These are phyloP conservation scores for Colostygia pectinataria DNA, from an alignment of 2,888 invertebrate genomes.

Conservation along the genomic window DNA sequence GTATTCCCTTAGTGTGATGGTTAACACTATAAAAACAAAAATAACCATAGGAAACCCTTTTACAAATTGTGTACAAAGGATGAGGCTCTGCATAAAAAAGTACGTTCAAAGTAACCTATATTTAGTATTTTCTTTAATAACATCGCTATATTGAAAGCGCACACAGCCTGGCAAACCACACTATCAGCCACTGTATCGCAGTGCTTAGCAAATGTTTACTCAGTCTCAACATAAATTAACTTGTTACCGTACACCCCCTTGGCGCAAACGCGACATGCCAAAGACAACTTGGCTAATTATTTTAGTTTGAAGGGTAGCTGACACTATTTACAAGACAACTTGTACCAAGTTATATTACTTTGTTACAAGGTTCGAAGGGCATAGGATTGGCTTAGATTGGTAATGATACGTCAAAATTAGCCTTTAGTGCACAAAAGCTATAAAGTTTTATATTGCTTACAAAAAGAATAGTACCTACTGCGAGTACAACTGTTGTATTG, in stretches of 20 bases:
- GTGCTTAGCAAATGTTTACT: slow-evolving; percentile 46
- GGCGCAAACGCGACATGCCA: slow-evolving; percentile 35
- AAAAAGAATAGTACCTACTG: neutral
- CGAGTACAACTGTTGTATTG: too few species aligned
- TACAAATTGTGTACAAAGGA: too few species aligned
- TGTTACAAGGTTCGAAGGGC: slow-evolving; percentile 7
- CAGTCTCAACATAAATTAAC: slow-evolving; percentile 60
- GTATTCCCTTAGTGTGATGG: too few species aligned
- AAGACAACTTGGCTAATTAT: slow-evolving; percentile 47
- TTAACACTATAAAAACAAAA: too few species aligned
- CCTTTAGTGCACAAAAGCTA: neutral
- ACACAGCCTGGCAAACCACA: slow-evolving; percentile 10
- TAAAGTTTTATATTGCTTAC: neutral
- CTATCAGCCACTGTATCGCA: slow-evolving; percentile 19
- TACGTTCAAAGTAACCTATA: too few species aligned
- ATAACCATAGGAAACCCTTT: too few species aligned
- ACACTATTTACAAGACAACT: slow-evolving; percentile 28
- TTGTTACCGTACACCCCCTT: slow-evolving; percentile 42
- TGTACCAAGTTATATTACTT: slow-evolving; percentile 25
- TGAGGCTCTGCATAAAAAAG: too few species aligned
- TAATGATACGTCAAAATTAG: neutral
- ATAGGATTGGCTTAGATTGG: neutral
- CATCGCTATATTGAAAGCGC: slow-evolving; percentile 1
- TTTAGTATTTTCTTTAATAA: neutral
- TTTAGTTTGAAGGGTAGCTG: slow-evolving; percentile 34